Percentiles rank a stretch among this genome's conserved stretches.
phyloP scores from a whole-genome alignment of 1,140 invertebrate species.

The Leptinotarsa defecta region DNA sequence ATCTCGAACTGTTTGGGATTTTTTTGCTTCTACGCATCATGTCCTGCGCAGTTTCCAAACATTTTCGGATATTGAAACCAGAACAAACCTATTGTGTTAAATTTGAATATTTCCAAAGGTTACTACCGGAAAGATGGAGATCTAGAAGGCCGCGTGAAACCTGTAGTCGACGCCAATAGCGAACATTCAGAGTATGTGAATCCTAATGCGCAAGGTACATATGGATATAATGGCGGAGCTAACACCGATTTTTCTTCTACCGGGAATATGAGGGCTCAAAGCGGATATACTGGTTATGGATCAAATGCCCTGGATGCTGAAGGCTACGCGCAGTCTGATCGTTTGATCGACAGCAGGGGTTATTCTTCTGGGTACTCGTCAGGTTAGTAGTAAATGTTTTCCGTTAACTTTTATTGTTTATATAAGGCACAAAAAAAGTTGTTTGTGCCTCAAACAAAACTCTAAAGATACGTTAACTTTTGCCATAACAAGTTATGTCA shows the following conservation, averaged over 20 bases:
- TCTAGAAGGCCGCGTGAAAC: constrained; percentile 43
- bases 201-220: constrained; percentile 38
- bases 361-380: constrained; percentile 13
- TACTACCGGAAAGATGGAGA: constrained; percentile 53
- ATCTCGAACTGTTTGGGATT: too few relatives aligned
- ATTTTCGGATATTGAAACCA: too few relatives aligned
- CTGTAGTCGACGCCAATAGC: constrained; percentile 50
- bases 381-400: neutral
- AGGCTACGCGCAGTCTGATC: constrained; percentile 31
- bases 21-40: too few relatives aligned
- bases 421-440: too few relatives aligned
- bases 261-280: constrained; percentile 32
- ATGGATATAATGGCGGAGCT: constrained; percentile 24
- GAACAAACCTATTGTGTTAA: too few relatives aligned
- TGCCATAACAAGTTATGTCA: too few relatives aligned
- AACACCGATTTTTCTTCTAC: constrained; percentile 29
- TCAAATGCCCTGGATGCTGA: constrained; percentile 24
- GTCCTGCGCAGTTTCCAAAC: too few relatives aligned
- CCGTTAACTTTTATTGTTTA: neutral
- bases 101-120: constrained; percentile 8
- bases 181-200: constrained; percentile 53
- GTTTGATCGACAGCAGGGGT: constrained; percentile 22
- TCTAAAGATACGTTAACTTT: too few relatives aligned
- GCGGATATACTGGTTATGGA: constrained; percentile 20
- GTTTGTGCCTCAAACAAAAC: too few relatives aligned